phyloP scores from a whole-genome alignment of 2,113 vertebrate genomes.

The Leucosticte australis region DNA sequence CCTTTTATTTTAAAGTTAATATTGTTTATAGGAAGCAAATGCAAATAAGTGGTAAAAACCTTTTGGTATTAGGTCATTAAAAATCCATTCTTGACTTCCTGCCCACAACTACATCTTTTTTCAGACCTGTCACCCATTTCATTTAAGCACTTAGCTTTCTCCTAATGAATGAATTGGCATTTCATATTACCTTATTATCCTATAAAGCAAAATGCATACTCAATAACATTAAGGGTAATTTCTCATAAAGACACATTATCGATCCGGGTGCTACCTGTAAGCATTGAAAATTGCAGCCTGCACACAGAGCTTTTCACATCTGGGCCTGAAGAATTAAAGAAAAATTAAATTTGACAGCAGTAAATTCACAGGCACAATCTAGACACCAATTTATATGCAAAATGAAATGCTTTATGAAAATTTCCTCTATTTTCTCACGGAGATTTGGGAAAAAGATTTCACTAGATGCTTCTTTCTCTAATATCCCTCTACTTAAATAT shows the following conservation, averaged over 20 bases:
- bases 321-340: constrained; percentile 98
- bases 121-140: constrained; percentile 81
- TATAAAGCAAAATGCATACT: constrained; percentile 92
- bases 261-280: constrained; percentile 91
- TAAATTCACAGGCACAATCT: constrained; percentile 91
- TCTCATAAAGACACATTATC: constrained; percentile 99
- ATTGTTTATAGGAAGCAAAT: constrained; percentile 63
- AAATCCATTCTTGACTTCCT: constrained; percentile 84
- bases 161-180: constrained; percentile 96
- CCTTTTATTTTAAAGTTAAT: constrained; percentile 61
- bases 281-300: constrained; percentile 90
- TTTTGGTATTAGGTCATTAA: constrained; percentile 67
- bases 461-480: constrained; percentile 78
- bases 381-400: constrained; percentile 98
- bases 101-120: constrained; percentile 84
- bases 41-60: constrained; percentile 60
- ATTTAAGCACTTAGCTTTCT: constrained; percentile 78
- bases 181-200: constrained; percentile 97
- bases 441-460: constrained; percentile 83
- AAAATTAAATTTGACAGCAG: constrained; percentile 99
- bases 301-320: constrained; percentile 86
- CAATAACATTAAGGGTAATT: constrained; percentile 94
- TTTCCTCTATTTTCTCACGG: constrained; percentile 83
- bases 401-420: constrained; percentile 89
- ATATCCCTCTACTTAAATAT: constrained; percentile 87